These are phyloP conservation scores for Sarotherodon lohbergeri DNA, from an alignment of 2,113 vertebrate genomes.

Conservation along the genomic window DNA sequence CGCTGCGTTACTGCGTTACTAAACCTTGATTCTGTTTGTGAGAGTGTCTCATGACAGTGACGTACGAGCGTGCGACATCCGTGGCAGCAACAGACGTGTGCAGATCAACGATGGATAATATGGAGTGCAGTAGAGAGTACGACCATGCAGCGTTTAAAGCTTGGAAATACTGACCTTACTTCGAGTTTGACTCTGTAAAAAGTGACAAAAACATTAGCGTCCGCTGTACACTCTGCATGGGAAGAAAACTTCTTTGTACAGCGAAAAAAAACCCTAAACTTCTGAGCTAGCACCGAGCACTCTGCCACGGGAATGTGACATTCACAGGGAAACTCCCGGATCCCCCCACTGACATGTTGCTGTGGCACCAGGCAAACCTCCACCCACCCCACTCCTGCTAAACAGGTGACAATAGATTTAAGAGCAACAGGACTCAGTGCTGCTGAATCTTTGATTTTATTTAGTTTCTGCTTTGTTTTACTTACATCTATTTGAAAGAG, in stretches of 20 bases:
- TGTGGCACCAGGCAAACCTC: fast-evolving
- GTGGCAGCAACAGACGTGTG: fast-evolving
- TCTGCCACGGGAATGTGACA: background rate
- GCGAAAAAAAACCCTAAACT: fast-evolving
- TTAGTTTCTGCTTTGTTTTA: fast-evolving
- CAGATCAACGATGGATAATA: background rate
- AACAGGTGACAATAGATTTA: fast-evolving
- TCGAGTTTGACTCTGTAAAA: background rate
- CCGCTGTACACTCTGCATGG: background rate
- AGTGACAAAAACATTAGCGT: background rate
- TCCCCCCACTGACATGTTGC: fast-evolving
- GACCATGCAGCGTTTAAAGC: background rate
- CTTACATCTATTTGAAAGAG: fast-evolving
- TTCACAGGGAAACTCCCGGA: background rate
- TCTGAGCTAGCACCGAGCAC: background rate
- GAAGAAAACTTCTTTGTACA: background rate
- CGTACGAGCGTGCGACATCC: fast-evolving
- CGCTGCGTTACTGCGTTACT: fast-evolving
- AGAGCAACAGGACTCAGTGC: fast-evolving
- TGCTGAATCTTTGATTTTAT: fast-evolving
- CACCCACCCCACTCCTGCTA: fast-evolving
- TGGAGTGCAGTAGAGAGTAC: background rate
- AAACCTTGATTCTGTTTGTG: fast-evolving
- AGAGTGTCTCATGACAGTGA: fast-evolving
- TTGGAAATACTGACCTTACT: fast-evolving